Base-by-base conservation (phyloP, 2,888 invertebrate genomes). In the Zygaena filipendulae region DNA sequence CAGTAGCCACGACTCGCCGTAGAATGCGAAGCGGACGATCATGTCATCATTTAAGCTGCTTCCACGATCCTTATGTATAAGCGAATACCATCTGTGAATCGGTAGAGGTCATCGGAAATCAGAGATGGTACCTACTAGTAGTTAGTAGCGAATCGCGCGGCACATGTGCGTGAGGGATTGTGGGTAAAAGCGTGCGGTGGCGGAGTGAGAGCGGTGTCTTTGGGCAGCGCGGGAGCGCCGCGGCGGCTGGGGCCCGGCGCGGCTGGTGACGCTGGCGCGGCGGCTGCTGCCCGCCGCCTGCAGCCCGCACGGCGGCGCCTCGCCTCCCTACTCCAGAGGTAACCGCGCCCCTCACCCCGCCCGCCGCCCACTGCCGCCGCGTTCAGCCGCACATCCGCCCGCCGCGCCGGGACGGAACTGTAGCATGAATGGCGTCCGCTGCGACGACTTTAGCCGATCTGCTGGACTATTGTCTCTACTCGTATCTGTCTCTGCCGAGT, bases 301-400 rank as follows among this genome's bases (percentile, higher is more conserved):
- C 84, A 82, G 82, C 68, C 85, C 85, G 75, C 86, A 85, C 83
- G 85, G 61, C 42, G 85, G 84, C 80, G 84, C 85, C 46, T 84
- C 84, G 71, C 85, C 85, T 60, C 85, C 86, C 67, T 87, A 86
- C 82, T 79, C 82, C 60, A 80, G 86, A 87, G 87, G 87, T 87
- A 86, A 72, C 64, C 38, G 30, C 34, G 29, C 28, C 38, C 32
- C 32, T 33, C 29, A 39, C 33, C 35, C 40, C 36, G n/a, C 23
- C 24, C 23, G 21, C 11, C 27, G 29, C 27, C 24, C 25, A 25
- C 38, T 19, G 18, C 27, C 40, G 28, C 36, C 27, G 29, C 36
- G 40, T 39, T 37, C 27, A 25, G 37, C 42, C 30, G 22, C 18
- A 29, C 30, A 35, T 27, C 39, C 25, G 23, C 30, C 25, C 29